A percentile compares a stretch with the other conserved stretches of the same genome.
Evolutionary conservation across 1,140 invertebrate genomes (phyloP).

Genomic region (Neelides sp.): DNA sequence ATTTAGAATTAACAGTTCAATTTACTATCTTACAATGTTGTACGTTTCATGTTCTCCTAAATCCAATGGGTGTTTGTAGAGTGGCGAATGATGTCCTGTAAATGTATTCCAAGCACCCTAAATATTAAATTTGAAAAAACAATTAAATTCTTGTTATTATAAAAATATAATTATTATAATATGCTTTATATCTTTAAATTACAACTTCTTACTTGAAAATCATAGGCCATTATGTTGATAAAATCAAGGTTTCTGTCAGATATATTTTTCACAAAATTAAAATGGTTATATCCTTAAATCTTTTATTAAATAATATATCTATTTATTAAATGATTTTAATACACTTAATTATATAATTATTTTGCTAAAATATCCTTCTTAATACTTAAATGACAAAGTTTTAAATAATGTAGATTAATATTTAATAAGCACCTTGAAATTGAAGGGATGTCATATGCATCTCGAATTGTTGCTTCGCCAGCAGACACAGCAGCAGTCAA

Average conservation of each 20-base stretch:
- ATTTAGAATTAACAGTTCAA: too few relatives aligned
- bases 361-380: too few relatives aligned
- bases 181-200: not conserved
- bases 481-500: constrained; percentile 39
- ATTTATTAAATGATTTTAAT: too few relatives aligned
- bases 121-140: constrained; percentile 17
- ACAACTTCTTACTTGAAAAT: not conserved
- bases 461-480: constrained; percentile 27
- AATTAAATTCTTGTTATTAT: not conserved
- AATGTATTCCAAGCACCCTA: constrained; percentile 19
- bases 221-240: constrained; percentile 24
- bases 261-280: too few relatives aligned
- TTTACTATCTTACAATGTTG: too few relatives aligned
- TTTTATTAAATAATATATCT: too few relatives aligned
- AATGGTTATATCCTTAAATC: too few relatives aligned
- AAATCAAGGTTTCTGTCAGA: constrained; percentile 21
- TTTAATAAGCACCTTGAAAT: constrained; percentile 18
- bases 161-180: too few relatives aligned
- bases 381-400: too few relatives aligned
- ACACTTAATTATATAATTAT: too few relatives aligned
- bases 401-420: not conserved
- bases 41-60: not conserved
- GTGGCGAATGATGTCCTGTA: constrained; percentile 15
- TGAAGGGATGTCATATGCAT: constrained; percentile 28
- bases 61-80: not conserved